Base-by-base conservation (phyloP, 2,113 vertebrate species). In the Pitta sordida region DNA sequence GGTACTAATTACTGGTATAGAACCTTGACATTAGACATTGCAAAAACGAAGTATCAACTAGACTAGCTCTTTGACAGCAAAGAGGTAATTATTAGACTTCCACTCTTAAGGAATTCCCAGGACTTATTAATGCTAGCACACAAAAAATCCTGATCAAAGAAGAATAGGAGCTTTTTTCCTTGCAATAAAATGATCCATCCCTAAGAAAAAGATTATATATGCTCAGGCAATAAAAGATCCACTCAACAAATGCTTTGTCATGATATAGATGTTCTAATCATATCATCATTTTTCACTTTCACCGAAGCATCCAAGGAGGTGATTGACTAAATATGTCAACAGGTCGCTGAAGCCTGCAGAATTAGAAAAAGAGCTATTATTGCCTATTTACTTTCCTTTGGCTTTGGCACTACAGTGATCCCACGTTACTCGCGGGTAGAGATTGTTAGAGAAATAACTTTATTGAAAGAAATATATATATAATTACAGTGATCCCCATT, bases 1-100 rank as follows among this genome's bases (percentile, higher is more conserved):
- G 91, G 87, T 96, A 96, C 91, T 96, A 96, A 96, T 96, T 96
- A 90, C 93, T 94, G 67, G 84, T 94, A 96, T 85, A 92, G 70
- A 94, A 95, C 87, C 93, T 93, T 95, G 94, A 96, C 94, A 95
- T 76, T 17, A 91, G 62, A 96, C 78, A 91, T 65, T 69, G 90
- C 87, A 91, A 91, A 93, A 92, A 71, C 58, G 0, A 30, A 91
- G 84, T 74, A 95, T 91, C 96, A 90, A 69, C 53, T 69, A 85
- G 87, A 85, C 34, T 48, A 93, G 49, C 49, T 92, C 70, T 76
- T 60, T 94, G 93, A 95, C 94, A 96, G 94, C 71, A 85, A 82
- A 95, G 74, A 95, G 91, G 87, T 95, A 95, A 94, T 95, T 95
- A 96, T 78, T 65, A 94, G 49, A 75, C 44, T 94, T 91, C 74